These are phyloP conservation scores for Acleris literana DNA, from an alignment of 2,888 invertebrate species.

Conservation along the genomic window DNA sequence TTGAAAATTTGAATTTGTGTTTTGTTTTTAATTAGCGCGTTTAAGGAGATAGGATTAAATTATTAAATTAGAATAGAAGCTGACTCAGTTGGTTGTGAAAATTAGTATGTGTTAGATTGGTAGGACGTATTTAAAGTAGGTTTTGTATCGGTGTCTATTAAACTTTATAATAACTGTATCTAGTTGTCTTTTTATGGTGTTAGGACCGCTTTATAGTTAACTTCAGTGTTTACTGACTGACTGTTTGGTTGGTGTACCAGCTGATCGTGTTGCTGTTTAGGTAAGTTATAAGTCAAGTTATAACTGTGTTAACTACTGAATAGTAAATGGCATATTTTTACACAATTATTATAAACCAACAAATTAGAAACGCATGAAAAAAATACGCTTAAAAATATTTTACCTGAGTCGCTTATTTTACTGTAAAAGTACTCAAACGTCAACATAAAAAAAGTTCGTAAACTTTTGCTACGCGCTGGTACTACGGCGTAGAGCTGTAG, in stretches of 20 bases:
- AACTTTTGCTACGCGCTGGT: conserved; percentile 21
- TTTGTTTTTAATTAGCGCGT: conserved; percentile 15
- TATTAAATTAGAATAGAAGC: conserved; percentile 47
- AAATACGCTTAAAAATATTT: neutral
- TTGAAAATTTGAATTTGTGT: conserved; percentile 7
- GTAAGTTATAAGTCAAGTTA: conserved; percentile 2
- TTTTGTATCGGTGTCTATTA: conserved; percentile 38
- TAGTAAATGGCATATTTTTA: neutral
- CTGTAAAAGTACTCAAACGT: neutral
- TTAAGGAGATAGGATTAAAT: conserved; percentile 39
- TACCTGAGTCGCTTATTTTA: neutral
- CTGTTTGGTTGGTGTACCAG: conserved; percentile 3
- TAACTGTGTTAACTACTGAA: neutral
- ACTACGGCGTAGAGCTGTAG: conserved; percentile 36
- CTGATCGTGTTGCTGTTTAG: conserved; percentile 9
- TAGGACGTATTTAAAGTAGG: conserved; percentile 37
- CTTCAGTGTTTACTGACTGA: conserved; percentile 15
- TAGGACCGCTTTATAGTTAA: neutral
- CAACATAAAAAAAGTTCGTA: conserved; percentile 9
- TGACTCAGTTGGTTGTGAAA: conserved; percentile 65
- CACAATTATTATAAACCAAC: neutral
- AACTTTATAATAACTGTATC: conserved; percentile 10
- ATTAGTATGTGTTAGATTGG: conserved; percentile 41
- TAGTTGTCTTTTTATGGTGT: neutral
- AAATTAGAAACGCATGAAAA: neutral